Percentiles rank a stretch among this genome's conserved stretches.
phyloP scores from a whole-genome alignment of 35 echinoderm and acorn worm species.

The Diadema setosum region DNA sequence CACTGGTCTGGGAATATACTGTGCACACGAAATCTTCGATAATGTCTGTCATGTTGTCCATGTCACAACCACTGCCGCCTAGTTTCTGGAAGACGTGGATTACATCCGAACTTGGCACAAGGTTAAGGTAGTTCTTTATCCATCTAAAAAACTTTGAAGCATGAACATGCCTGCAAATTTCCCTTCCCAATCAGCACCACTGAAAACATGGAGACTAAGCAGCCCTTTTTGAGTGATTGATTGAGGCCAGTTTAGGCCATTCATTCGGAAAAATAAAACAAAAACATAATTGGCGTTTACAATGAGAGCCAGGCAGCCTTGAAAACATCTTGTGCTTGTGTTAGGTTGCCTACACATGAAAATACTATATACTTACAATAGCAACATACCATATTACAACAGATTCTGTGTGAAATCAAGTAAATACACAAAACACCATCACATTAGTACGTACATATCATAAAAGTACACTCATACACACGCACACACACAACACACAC shows the following conservation, averaged over 20 bases:
- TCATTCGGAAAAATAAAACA: background rate
- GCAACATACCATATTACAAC: too few relatives aligned
- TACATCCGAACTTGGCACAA: background rate
- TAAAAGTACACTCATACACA: too few relatives aligned
- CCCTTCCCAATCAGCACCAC: conserved; percentile 28
- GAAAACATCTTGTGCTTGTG: too few relatives aligned
- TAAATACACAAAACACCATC: too few relatives aligned
- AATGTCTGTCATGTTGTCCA: background rate
- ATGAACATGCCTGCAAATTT: conserved; percentile 4
- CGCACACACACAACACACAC: too few relatives aligned
- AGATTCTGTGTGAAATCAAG: too few relatives aligned
- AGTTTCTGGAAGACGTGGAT: background rate
- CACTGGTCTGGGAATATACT: conserved; percentile 16
- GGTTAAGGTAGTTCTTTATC: conserved; percentile 13
- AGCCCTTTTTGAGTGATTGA: conserved; percentile 19
- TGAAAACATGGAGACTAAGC: background rate
- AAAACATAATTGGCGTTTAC: background rate
- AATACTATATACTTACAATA: too few relatives aligned
- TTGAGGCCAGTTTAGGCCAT: background rate
- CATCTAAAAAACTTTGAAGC: too few relatives aligned
- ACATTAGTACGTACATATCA: too few relatives aligned
- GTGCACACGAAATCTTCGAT: background rate
- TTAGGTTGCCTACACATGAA: too few relatives aligned
- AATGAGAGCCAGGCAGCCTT: too few relatives aligned
- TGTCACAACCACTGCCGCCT: background rate